Conservation (phyloP, 2,113 vertebrate species). For the Rynchops niger region DNA sequence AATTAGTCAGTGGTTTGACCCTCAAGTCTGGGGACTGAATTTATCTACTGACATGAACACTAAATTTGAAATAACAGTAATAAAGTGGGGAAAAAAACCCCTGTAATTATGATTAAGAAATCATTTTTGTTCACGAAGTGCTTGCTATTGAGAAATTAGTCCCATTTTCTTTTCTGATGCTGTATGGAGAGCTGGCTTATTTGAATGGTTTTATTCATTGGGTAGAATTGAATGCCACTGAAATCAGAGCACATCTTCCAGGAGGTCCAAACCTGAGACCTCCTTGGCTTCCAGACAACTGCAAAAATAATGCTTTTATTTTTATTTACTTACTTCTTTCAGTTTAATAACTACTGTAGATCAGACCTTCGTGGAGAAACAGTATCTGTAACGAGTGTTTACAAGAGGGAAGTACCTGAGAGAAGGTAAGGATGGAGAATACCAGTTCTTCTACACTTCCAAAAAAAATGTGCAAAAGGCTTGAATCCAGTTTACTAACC, state of each 20-base stretch:
- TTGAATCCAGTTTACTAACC: background rate
- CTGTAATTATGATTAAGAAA: background rate
- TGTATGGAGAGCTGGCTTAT: background rate
- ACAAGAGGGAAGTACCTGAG: background rate
- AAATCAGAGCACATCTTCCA: background rate
- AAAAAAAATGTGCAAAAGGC: background rate
- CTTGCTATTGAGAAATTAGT: background rate
- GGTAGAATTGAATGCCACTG: background rate
- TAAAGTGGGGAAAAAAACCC: rapidly evolving
- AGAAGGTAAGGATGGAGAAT: background rate
- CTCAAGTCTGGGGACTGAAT: background rate
- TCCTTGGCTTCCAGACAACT: background rate
- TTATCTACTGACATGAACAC: background rate
- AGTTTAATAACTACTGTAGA: background rate
- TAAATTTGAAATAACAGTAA: background rate
- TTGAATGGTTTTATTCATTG: background rate
- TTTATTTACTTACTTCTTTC: background rate
- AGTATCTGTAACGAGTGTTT: background rate
- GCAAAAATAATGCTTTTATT: background rate
- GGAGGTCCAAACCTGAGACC: background rate
- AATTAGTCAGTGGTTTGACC: background rate
- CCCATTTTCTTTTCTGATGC: background rate
- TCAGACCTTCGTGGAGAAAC: background rate
- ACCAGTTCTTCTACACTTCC: background rate
- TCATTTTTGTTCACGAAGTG: background rate